phyloP scores from a whole-genome alignment of 2,888 invertebrate species.

The Drosophila gaucha region DNA sequence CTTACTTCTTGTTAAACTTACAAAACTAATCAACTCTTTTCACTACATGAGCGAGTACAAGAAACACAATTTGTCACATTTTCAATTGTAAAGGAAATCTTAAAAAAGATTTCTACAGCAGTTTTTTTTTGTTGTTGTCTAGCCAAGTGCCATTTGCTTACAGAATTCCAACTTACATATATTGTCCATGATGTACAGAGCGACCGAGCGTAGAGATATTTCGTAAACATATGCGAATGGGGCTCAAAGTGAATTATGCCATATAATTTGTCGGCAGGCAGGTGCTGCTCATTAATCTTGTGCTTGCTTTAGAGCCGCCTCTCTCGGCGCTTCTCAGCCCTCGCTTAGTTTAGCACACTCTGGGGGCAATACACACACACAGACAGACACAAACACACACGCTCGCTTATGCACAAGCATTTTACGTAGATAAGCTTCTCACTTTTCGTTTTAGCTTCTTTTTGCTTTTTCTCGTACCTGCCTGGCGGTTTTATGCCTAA shows the following conservation, averaged over 20 bases:
- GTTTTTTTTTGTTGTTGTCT: not conserved
- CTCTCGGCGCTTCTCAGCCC: conserved; percentile 35
- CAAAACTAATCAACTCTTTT: no score
- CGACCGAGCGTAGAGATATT: conserved; percentile 13
- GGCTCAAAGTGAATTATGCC: conserved; percentile 72
- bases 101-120: not conserved
- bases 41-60: no score
- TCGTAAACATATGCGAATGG: conserved; percentile 46
- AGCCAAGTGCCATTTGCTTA: conserved; percentile 3
- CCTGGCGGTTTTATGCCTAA: conserved; percentile 61
- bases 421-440: conserved; percentile 36
- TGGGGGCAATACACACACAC: conserved; percentile 25
- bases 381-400: not conserved
- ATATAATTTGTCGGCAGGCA: conserved; percentile 74
- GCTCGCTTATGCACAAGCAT: conserved; percentile 15
- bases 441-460: conserved; percentile 30
- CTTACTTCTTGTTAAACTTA: no score
- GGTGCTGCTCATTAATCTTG: conserved; percentile 77
- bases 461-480: conserved; percentile 8
- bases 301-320: conserved; percentile 51
- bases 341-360: conserved; percentile 54
- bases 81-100: not conserved
- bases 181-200: not conserved
- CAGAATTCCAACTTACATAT: not conserved
- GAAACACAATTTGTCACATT: not conserved